Base-by-base conservation (phyloP, 2,797 vertebrate genomes). In the Catostomus latipinnis region DNA sequence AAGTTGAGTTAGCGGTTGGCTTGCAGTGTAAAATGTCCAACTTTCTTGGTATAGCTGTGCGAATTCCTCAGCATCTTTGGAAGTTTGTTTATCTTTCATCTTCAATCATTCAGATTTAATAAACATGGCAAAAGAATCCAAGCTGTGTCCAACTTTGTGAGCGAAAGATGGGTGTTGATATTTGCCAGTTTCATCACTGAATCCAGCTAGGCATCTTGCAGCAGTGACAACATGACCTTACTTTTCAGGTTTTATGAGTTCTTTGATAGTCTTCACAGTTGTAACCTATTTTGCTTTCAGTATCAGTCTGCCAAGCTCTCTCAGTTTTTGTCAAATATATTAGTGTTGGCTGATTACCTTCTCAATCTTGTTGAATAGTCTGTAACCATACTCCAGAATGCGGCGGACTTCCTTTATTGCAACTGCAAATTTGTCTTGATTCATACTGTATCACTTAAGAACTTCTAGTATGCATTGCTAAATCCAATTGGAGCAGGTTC, bases 21-120 rank as follows among this genome's bases (percentile, higher is more conserved):
- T 53, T 7, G 16, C 49, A 34, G 53, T 12, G 6, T 70, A 18
- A 70, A 70, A 70, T 54, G 34, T 54, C 16, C 67, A 70, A n/a
- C 50, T 53, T 8, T 69, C 49, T 53, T 53, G 67, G 4, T 69
- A 69, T 1, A 69, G 49, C 18, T 7, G 6, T 12, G 49, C 18
- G 34, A 34, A 69, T 13, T 69, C 67, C 49, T 69, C 67, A 13
- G 49, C 67, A 69, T 69, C 67, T 69, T 69, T 50, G 67, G 18
- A 6, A 22, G 67, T 53, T 18, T 69, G 49, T 13, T 13, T 3
- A 53, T 69, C 49, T 53, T 53, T 53, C 9, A 34, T 53, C 6
- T 22, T 69, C 49, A 69, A 34, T 2, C 48, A 16, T 14, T 70
- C 50, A 54, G 68, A 70, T 5, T 70, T 70, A 6, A 70, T 34